These are phyloP conservation scores for Nomada ruficornis DNA, from an alignment of 2,888 invertebrate genomes.

Conservation along the genomic window DNA sequence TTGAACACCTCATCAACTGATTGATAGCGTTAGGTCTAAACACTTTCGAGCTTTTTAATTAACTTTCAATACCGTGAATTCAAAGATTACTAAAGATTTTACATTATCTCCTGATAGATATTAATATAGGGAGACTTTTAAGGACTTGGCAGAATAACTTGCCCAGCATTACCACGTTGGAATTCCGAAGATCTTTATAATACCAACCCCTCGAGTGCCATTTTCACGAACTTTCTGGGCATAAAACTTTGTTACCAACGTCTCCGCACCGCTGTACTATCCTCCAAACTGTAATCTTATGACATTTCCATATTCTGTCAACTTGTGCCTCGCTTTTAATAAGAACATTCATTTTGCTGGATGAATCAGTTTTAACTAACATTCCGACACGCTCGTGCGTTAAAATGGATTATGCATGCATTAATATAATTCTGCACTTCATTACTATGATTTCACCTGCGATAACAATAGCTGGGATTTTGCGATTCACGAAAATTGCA, in stretches of 20 bases:
- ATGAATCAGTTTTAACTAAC: neutral
- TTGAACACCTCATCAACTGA: no score
- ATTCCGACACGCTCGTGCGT: neutral
- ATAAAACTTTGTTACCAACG: slow-evolving; percentile 30
- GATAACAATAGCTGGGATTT: neutral
- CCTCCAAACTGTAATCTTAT: slow-evolving; percentile 11
- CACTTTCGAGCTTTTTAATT: no score
- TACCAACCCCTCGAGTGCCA: neutral
- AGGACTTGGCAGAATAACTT: neutral
- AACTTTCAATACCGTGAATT: neutral
- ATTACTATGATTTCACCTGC: neutral
- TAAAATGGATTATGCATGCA: neutral
- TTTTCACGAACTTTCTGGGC: slow-evolving; percentile 10
- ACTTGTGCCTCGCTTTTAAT: slow-evolving; percentile 5
- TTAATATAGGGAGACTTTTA: neutral
- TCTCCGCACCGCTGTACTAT: neutral
- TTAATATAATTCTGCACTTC: neutral
- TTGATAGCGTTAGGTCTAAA: no score
- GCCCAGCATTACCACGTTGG: neutral
- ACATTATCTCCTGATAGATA: neutral
- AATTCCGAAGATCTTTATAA: neutral
- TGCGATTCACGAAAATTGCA: neutral
- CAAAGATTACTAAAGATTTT: neutral
- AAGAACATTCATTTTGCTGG: neutral
- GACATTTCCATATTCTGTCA: slow-evolving; percentile 6